Conservation (phyloP, 2,797 vertebrate genomes). For the Galaxias olidus region DNA sequence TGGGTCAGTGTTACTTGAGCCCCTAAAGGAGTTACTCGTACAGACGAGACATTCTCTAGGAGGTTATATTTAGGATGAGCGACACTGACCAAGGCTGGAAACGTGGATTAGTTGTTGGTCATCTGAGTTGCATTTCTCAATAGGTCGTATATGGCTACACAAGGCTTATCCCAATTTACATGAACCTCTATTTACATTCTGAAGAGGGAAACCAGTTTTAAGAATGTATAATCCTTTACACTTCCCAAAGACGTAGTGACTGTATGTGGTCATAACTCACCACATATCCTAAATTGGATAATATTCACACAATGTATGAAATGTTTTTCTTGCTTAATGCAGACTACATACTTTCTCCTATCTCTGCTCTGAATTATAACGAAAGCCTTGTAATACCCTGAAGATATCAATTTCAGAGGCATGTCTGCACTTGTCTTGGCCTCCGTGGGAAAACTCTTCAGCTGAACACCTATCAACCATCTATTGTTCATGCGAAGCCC, state of each 20-base stretch:
- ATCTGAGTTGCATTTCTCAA: too few species aligned
- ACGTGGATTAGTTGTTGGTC: background rate
- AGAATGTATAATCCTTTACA: too few species aligned
- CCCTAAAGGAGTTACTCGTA: background rate
- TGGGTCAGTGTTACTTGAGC: background rate
- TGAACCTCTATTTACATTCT: too few species aligned
- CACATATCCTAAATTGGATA: too few species aligned
- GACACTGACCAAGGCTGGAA: background rate
- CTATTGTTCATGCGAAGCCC: background rate
- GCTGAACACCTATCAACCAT: background rate
- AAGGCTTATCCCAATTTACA: too few species aligned
- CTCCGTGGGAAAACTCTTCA: constrained; percentile 17
- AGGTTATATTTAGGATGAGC: constrained; percentile 19
- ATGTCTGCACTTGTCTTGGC: constrained; percentile 22
- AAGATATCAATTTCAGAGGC: constrained; percentile 19
- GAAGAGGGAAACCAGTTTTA: too few species aligned
- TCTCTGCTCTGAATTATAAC: background rate
- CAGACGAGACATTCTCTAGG: constrained; percentile 2
- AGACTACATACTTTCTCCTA: too few species aligned
- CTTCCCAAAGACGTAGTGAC: too few species aligned
- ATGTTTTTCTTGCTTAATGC: too few species aligned
- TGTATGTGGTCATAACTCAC: too few species aligned
- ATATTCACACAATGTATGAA: too few species aligned
- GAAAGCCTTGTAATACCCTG: constrained; percentile 1
- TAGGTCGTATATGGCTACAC: too few species aligned